Evolutionary conservation across 2,888 invertebrate genomes (phyloP).

Genomic region (Eumacrocentrus americanus): DNA sequence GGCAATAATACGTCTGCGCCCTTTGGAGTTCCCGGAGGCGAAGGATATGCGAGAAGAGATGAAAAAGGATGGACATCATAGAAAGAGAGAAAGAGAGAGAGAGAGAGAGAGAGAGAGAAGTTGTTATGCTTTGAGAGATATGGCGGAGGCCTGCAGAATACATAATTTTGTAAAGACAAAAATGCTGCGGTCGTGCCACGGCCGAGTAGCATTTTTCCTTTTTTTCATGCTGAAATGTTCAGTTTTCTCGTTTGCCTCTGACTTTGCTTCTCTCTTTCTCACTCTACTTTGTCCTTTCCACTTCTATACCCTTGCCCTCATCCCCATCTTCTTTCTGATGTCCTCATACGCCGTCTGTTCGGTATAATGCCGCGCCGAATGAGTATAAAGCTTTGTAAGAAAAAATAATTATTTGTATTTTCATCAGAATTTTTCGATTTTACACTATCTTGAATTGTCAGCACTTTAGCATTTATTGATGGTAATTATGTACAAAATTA

Average conservation of each 20-base stretch:
- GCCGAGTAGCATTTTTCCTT: conserved; percentile 58
- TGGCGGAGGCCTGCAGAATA: conserved; percentile 61
- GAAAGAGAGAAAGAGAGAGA: conserved; percentile 21
- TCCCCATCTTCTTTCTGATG: conserved; percentile 25
- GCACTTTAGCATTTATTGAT: too few species aligned
- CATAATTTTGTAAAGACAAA: conserved; percentile 63
- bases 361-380: not conserved
- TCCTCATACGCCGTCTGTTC: not conserved
- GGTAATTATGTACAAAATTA: too few species aligned
- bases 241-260: conserved; percentile 38
- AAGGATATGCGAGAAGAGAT: conserved; percentile 25
- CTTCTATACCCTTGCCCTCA: conserved; percentile 20
- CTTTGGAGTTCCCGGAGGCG: conserved; percentile 18
- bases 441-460: too few species aligned
- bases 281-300: conserved; percentile 13
- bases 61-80: conserved; percentile 22
- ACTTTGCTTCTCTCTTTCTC: conserved; percentile 39
- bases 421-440: conserved; percentile 27
- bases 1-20: not conserved
- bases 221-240: conserved; percentile 59
- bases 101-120: conserved; percentile 21
- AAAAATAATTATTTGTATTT: conserved; percentile 53
- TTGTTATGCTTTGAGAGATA: conserved; percentile 57
- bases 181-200: conserved; percentile 49
- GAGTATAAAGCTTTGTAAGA: conserved; percentile 41